Base-by-base conservation (phyloP, 2,797 vertebrate species). In the Sebastolobus alascanus region DNA sequence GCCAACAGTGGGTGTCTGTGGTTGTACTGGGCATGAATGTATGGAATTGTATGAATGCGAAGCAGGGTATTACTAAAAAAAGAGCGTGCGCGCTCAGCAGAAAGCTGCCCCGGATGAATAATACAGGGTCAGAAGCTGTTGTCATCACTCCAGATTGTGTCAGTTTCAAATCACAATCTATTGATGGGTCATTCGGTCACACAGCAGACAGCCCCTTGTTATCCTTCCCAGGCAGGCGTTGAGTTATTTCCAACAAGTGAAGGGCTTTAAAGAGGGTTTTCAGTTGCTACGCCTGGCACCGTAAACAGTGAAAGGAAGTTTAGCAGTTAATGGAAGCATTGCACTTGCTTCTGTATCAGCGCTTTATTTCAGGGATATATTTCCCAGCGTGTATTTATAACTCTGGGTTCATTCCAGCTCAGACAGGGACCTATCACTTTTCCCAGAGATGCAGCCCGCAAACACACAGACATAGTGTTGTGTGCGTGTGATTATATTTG, bases 341-440 rank as follows among this genome's bases (percentile, higher is more conserved):
- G 81, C 82, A 79, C 76, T 86, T 84, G 85, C 87, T 70, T 76
- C 65, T 73, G 77, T 85, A 82, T 87, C 73, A 66, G 83, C 5
- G 66, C 84, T 92, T 90, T 93, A 90, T 92, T 90, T 92, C 89
- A 66, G 78, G 84, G 90, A 91, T 89, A 88, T 83, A 86, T 92
- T 92, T 90, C 87, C 83, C 76, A 22, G 74, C 43, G 85, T 90
- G 87, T 94, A 94, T 95, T 94, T 94, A 93, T 93, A 95, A 89
- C 90, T 89, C 77, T 82, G 87, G 90, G 65, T 87, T 93, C 78
- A 76, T 91, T 93, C 90, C 87, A 92, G 85, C 86, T 88, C 66
- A 83, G 88, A 90, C 78, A 68, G 80, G 78, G 79, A 92, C 81
- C 87, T 91, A 90, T 94, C 83, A 85, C 75, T 88, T 91, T 90